Evolutionary conservation across 2,888 invertebrate genomes (phyloP), one percentile per base, ranked within the genome.

Genomic region (Amblyjoppa proteus): DNA sequence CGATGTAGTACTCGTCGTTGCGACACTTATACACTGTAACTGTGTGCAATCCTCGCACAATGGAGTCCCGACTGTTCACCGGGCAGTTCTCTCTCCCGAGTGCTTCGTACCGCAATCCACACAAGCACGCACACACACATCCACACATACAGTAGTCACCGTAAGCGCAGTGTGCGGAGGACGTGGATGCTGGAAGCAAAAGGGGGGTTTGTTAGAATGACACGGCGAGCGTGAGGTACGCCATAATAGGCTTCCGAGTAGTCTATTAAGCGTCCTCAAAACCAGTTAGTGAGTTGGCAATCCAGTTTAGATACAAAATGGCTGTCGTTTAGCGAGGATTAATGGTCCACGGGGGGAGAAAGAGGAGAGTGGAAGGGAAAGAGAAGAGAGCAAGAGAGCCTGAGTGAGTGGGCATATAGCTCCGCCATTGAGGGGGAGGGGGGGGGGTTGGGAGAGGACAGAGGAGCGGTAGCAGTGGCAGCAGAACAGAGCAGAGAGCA

Each of bases 291-390:
- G 93, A 93, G 92, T 93, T 92, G 93, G 93, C 94, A 94, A 94
- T 94, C 94, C 94, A 94, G 94, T 94, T 94, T 93, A 93, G 93
- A 93, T 94, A 94, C 94, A 94, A 94, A 94, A 94, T 94, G 94
- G 94, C 93, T 94, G 94, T 94, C 94, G 94, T 94, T 94, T 94
- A 94, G 93, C 91, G 91, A 93, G 93, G 93, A 94, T 94, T 94
- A 94, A 94, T 94, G 94, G 93, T 92, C 93, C 90, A 84, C 89
- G 91, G 90, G 91, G 91, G 92, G 92, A 92, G 90, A 91, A 91
- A 74, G 68, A 75, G 86, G 75, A 25, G 53, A 70, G 38, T 34
- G 34, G 16, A 34, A 64, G 64, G 51, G 70, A 38, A 41, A n/a
- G 41, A 45, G 49, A 71, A 11, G 77, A 58, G 80, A 69, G 68